Conservation (phyloP, 2,888 invertebrate species). For the Alloscopus bannaensis region DNA sequence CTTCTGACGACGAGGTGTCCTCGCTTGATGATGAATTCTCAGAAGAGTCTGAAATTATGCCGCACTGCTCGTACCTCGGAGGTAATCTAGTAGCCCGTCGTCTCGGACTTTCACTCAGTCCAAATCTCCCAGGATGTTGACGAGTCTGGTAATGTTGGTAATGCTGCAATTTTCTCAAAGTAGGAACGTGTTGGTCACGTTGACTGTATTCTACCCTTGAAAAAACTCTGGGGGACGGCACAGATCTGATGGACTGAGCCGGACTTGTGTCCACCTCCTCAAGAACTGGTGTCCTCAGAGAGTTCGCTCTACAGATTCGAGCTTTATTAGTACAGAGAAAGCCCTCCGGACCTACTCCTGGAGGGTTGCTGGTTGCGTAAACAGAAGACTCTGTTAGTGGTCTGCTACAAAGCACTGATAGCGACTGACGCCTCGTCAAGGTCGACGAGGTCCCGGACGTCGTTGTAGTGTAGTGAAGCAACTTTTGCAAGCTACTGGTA, state of each 20-base stretch:
- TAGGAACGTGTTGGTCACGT: conserved; percentile 37
- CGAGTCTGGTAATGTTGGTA: conserved; percentile 3
- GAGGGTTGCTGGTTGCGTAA: conserved; percentile 18
- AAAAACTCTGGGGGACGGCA: conserved; percentile 56
- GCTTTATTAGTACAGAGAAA: conserved; percentile 14
- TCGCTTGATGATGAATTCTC: conserved; percentile 45
- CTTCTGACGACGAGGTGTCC: conserved; percentile 41
- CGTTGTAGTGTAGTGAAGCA: conserved; percentile 40
- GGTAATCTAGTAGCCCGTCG: conserved; percentile 38
- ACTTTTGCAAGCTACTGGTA: conserved; percentile 50
- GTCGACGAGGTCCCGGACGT: conserved; percentile 31
- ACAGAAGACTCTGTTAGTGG: conserved; percentile 17
- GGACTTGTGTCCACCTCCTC: conserved; percentile 51
- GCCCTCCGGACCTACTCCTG: conserved; percentile 11
- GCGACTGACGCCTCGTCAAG: conserved; percentile 53
- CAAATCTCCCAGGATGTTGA: conserved; percentile 30
- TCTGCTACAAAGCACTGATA: conserved; percentile 49
- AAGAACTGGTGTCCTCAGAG: conserved; percentile 48
- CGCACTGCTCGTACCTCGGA: conserved; percentile 45
- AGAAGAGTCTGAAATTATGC: conserved; percentile 49
- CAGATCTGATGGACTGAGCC: conserved; percentile 52
- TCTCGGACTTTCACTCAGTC: conserved; percentile 51
- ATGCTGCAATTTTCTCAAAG: conserved; percentile 37
- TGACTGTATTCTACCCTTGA: conserved; percentile 49
- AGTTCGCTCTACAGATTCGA: conserved; percentile 28